Evolutionary conservation across 1,140 invertebrate species (phyloP).

Genomic region (Eurytemora carolleeae): DNA sequence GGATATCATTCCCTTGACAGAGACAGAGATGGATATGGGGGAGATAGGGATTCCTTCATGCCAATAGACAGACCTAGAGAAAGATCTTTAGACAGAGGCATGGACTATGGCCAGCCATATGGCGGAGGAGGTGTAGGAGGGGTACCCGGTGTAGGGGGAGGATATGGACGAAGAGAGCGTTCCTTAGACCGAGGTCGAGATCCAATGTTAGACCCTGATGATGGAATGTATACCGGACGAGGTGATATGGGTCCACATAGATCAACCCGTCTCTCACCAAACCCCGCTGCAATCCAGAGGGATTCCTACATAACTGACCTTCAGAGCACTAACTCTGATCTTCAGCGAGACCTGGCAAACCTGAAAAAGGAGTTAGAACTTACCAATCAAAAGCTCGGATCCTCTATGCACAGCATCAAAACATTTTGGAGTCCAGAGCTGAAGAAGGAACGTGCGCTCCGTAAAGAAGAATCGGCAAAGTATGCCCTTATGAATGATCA

Average conservation of each 20-base stretch:
- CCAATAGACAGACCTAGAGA: conserved; percentile 46
- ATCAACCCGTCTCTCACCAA: neutral
- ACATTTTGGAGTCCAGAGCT: conserved; percentile 99
- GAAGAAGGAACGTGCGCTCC: conserved; percentile 83
- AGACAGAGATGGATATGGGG: conserved; percentile 28
- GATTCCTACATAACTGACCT: conserved; percentile 64
- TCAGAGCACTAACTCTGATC: conserved; percentile 79
- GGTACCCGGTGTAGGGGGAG: conserved; percentile 20
- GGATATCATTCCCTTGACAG: conserved; percentile 53
- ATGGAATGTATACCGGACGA: conserved; percentile 43
- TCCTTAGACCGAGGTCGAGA: conserved; percentile 34
- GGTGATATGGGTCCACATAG: conserved; percentile 14
- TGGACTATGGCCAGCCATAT: conserved; percentile 20
- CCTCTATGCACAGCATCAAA: conserved; percentile 98
- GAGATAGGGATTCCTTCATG: conserved; percentile 47
- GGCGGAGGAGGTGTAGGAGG: conserved; percentile 34
- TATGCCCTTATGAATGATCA: conserved; percentile 92
- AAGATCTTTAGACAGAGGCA: conserved; percentile 23
- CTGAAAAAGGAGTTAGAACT: conserved; percentile 88
- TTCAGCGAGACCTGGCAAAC: conserved; percentile 86
- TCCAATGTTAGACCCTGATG: conserved; percentile 32
- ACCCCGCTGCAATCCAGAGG: conserved; percentile 16
- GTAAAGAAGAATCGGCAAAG: conserved; percentile 94
- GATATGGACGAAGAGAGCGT: conserved; percentile 28
- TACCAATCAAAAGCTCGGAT: conserved; percentile 92